Evolutionary conservation across 1,140 invertebrate genomes (phyloP).

Genomic region (Pseudachorutes palmiensis): DNA sequence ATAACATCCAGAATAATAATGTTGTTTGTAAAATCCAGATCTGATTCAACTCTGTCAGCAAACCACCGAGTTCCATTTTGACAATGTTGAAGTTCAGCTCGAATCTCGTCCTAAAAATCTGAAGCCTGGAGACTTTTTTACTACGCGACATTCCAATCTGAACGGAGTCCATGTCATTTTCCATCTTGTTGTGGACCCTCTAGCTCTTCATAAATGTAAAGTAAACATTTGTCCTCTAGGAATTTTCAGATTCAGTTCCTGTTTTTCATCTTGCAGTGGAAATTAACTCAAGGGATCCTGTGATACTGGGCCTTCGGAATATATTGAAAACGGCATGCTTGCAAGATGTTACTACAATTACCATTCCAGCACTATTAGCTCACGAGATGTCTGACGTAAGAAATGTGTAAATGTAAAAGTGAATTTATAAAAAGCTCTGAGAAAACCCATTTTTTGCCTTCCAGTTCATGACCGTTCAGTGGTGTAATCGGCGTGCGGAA

Average conservation of each 20-base stretch:
- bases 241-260: slow-evolving; percentile 65
- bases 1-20: too few species aligned
- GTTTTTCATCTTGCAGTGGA: slow-evolving; percentile 53
- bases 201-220: slow-evolving; percentile 39
- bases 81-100: slow-evolving; percentile 74
- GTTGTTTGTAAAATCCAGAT: slow-evolving; percentile 42
- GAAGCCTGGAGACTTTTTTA: slow-evolving; percentile 83
- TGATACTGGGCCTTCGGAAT: slow-evolving; percentile 88
- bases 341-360: slow-evolving; percentile 85
- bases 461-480: slow-evolving; percentile 89
- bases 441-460: slow-evolving; percentile 39
- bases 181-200: slow-evolving; percentile 76
- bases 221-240: slow-evolving; percentile 1
- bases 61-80: slow-evolving; percentile 83
- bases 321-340: slow-evolving; percentile 88
- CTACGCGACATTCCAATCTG: slow-evolving; percentile 92
- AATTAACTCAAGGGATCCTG: slow-evolving; percentile 90
- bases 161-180: slow-evolving; percentile 89
- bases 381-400: slow-evolving; percentile 88
- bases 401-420: too few species aligned
- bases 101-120: slow-evolving; percentile 50
- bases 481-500: slow-evolving; percentile 92
- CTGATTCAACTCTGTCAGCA: slow-evolving; percentile 54
- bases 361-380: slow-evolving; percentile 81
- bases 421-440: too few species aligned